Conservation (phyloP, 2,113 vertebrate genomes). For the Spea bombifrons region DNA sequence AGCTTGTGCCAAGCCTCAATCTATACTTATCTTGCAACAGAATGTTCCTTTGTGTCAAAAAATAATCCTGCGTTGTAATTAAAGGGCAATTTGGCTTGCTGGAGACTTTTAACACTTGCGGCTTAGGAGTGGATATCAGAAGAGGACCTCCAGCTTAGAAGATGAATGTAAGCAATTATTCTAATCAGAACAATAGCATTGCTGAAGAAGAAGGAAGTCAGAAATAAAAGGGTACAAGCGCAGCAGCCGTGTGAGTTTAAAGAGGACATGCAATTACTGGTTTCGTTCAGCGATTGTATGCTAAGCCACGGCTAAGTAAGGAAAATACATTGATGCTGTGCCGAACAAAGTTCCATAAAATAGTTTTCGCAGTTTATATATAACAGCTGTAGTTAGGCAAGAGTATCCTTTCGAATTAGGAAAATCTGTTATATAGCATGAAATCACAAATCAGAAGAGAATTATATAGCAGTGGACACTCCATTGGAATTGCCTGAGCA, state of each 20-base stretch:
- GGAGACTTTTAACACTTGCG: neutral
- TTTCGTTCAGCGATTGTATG: neutral
- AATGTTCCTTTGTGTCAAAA: slow-evolving; percentile 41
- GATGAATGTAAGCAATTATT: slow-evolving; percentile 29
- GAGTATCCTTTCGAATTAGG: too few relatives aligned
- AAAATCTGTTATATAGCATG: too few relatives aligned
- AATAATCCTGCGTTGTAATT: slow-evolving; percentile 39
- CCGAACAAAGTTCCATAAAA: neutral
- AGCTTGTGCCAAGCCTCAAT: slow-evolving; percentile 16
- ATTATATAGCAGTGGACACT: too few relatives aligned
- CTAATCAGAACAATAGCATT: slow-evolving; percentile 11
- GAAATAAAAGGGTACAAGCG: slow-evolving; percentile 32
- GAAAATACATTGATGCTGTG: neutral
- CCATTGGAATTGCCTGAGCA: too few relatives aligned
- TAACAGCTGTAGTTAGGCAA: too few relatives aligned
- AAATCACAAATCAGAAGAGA: too few relatives aligned
- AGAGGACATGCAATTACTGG: slow-evolving; percentile 18
- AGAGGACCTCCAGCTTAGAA: slow-evolving; percentile 22
- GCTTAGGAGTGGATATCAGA: slow-evolving; percentile 23
- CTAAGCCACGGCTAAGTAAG: neutral
- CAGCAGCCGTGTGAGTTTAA: neutral
- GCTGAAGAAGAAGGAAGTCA: slow-evolving; percentile 29
- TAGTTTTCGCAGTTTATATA: neutral
- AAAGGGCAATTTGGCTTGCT: slow-evolving; percentile 27
- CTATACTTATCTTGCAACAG: slow-evolving; percentile 40